Conservation (phyloP, 2,113 vertebrate genomes). For the Aegotheles bennettii region DNA sequence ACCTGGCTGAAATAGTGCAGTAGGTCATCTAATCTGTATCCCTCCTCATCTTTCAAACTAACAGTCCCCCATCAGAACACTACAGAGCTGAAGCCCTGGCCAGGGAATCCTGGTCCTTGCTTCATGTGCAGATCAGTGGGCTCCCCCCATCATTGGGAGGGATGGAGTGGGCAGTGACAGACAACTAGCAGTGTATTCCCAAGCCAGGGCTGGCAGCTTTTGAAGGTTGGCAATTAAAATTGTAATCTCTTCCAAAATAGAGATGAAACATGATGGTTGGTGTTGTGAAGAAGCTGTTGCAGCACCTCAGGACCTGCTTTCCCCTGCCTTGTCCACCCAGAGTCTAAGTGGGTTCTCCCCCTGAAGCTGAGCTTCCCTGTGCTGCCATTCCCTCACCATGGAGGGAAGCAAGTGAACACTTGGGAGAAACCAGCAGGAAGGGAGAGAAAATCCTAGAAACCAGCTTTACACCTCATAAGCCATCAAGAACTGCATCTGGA, state of each 20-base stretch:
- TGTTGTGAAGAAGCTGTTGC: neutral
- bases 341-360: neutral
- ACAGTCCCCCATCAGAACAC: neutral
- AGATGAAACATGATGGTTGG: neutral
- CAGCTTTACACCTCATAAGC: neutral
- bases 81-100: neutral
- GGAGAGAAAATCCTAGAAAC: neutral
- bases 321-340: neutral
- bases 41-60: neutral
- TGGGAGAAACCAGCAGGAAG: neutral
- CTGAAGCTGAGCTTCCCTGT: neutral
- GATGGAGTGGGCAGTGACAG: neutral
- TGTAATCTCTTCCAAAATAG: neutral
- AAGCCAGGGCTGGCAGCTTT: neutral
- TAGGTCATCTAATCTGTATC: neutral
- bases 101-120: neutral
- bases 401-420: neutral
- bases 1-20: neutral
- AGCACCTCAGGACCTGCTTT: neutral
- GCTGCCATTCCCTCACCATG: fast-evolving
- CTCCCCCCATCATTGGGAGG: neutral
- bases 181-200: neutral
- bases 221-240: neutral
- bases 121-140: neutral
- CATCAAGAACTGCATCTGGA: neutral